Conservation (phyloP, 2,113 vertebrate genomes). For the Gopherus flavomarginatus region DNA sequence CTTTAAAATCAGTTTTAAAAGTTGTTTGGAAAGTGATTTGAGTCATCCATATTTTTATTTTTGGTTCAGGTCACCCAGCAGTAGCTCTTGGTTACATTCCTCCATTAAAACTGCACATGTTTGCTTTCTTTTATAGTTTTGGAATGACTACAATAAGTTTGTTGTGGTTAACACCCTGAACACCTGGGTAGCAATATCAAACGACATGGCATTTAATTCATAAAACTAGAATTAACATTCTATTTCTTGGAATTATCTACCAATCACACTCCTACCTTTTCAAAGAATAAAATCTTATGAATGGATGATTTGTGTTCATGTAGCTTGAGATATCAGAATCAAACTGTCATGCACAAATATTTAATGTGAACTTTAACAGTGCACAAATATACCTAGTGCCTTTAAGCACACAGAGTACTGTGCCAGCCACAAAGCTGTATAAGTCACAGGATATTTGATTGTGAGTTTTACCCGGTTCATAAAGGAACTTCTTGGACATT, state of each 20-base stretch:
- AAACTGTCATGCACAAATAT: conserved; percentile 33
- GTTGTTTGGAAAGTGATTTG: conserved; percentile 65
- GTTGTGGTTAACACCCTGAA: not conserved
- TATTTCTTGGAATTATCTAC: not conserved
- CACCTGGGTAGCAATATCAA: conserved; percentile 1
- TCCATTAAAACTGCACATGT: not conserved
- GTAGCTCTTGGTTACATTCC: conserved; percentile 16
- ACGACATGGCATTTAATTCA: conserved; percentile 4
- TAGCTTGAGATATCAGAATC: conserved; percentile 35
- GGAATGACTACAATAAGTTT: not conserved
- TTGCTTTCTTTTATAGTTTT: conserved; percentile 26
- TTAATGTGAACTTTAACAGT: conserved; percentile 29
- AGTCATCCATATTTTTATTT: conserved; percentile 71
- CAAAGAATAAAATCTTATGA: conserved; percentile 38
- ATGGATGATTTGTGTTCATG: conserved; percentile 21
- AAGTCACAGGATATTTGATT: not conserved
- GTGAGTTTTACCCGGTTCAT: not conserved
- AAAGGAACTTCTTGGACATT: not conserved
- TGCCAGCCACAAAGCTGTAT: not conserved
- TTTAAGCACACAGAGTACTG: not conserved
- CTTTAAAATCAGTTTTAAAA: conserved; percentile 73
- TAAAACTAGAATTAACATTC: not conserved
- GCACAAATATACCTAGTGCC: conserved; percentile 13
- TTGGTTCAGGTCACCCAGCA: conserved; percentile 34
- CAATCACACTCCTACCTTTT: not conserved